Percentiles rank a stretch among this genome's conserved stretches.
Evolutionary conservation across 2,113 vertebrate species (phyloP).

Genomic region (Zingel zingel): DNA sequence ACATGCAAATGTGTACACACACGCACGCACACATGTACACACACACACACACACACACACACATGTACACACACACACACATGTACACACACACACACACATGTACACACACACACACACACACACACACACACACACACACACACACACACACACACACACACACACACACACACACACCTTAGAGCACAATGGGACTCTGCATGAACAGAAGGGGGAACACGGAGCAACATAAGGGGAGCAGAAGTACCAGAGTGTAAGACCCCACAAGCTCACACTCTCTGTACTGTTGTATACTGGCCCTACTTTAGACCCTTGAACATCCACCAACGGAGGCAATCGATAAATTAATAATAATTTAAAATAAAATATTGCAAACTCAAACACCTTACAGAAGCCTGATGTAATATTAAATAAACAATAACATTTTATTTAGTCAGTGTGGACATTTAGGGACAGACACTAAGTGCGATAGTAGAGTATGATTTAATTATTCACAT

Average conservation of each 20-base stretch:
- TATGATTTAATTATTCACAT: constrained; percentile 4
- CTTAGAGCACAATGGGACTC: constrained; percentile 50
- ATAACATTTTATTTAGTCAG: not conserved
- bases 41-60: constrained; percentile 1
- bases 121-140: constrained; percentile 16
- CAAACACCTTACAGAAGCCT: not conserved
- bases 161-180: constrained; percentile 31
- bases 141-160: not conserved
- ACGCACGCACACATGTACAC: constrained; percentile 1
- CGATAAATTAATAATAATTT: not conserved
- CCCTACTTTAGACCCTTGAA: not conserved
- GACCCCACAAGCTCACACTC: constrained; percentile 39
- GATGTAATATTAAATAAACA: not conserved
- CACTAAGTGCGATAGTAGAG: not conserved
- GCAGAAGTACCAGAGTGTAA: constrained; percentile 18
- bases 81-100: not conserved
- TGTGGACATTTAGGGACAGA: not conserved
- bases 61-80: constrained; percentile 2
- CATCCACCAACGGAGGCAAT: not conserved
- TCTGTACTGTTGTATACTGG: not conserved
- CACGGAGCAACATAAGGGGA: constrained; percentile 41
- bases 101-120: constrained; percentile 9
- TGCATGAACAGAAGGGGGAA: constrained; percentile 43
- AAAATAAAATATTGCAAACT: not conserved
- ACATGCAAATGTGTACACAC: not conserved